These are phyloP conservation scores for Sialia sialis DNA, from an alignment of 2,113 vertebrate genomes.

Conservation along the genomic window DNA sequence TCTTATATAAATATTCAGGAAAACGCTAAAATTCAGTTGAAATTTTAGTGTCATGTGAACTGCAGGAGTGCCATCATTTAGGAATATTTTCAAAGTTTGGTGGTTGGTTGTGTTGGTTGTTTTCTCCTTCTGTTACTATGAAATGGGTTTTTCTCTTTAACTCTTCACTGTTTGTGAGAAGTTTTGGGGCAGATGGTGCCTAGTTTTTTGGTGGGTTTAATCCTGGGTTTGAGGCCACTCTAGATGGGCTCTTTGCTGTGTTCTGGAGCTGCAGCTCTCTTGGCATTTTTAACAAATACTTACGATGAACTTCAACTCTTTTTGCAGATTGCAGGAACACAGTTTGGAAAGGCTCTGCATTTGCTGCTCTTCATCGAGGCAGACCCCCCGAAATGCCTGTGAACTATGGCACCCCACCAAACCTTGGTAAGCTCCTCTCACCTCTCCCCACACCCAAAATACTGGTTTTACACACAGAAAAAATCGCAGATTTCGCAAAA, in stretches of 20 bases:
- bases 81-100: not conserved
- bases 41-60: not conserved
- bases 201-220: accelerated
- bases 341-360: slow-evolving; percentile 86
- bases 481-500: not conserved
- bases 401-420: slow-evolving; percentile 80
- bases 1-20: not conserved
- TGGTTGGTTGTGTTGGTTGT: not conserved
- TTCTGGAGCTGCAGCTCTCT: not conserved
- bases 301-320: not conserved
- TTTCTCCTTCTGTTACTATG: not conserved
- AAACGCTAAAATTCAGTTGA: not conserved
- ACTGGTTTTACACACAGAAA: not conserved
- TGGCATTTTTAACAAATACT: not conserved
- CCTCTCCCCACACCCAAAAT: not conserved
- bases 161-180: not conserved
- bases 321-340: slow-evolving; percentile 84
- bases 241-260: accelerated
- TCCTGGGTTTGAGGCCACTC: not conserved
- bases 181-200: not conserved
- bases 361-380: slow-evolving; percentile 94
- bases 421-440: slow-evolving; percentile 75
- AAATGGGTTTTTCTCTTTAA: not conserved
- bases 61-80: not conserved
- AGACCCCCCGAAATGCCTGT: slow-evolving; percentile 94